Conservation (phyloP, 2,113 vertebrate genomes). For the Damaliscus lunatus region DNA sequence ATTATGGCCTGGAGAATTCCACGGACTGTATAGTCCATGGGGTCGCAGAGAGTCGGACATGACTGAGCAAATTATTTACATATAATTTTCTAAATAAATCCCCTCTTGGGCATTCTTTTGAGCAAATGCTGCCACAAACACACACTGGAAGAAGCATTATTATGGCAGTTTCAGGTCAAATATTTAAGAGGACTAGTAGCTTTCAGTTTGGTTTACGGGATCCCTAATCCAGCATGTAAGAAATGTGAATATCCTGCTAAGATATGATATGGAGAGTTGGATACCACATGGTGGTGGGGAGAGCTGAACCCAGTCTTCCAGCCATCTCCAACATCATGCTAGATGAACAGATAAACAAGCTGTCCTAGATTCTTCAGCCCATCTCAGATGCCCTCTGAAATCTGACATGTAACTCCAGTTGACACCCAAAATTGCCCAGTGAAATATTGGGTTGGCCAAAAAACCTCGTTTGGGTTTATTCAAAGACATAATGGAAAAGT, state of each 20-base stretch:
- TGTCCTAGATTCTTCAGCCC: fast-evolving
- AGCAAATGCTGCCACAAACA: not conserved
- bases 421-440: not conserved
- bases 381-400: not conserved
- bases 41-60: fast-evolving
- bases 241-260: not conserved
- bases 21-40: fast-evolving
- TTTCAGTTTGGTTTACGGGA: not conserved
- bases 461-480: not conserved
- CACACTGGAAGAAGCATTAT: not conserved
- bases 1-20: not conserved
- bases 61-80: not conserved
- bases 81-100: not conserved
- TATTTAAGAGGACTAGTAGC: not conserved
- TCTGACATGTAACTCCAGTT: not conserved
- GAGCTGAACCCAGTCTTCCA: fast-evolving
- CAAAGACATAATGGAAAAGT: not conserved
- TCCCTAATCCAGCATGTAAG: no score
- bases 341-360: not conserved
- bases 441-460: not conserved
- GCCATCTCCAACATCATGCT: no score
- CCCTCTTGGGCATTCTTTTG: not conserved
- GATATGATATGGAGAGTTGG: not conserved
- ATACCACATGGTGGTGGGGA: not conserved
- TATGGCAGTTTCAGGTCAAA: not conserved